Base-by-base conservation (phyloP, 2,888 invertebrate species). In the Orthonychiurus folsomi region DNA sequence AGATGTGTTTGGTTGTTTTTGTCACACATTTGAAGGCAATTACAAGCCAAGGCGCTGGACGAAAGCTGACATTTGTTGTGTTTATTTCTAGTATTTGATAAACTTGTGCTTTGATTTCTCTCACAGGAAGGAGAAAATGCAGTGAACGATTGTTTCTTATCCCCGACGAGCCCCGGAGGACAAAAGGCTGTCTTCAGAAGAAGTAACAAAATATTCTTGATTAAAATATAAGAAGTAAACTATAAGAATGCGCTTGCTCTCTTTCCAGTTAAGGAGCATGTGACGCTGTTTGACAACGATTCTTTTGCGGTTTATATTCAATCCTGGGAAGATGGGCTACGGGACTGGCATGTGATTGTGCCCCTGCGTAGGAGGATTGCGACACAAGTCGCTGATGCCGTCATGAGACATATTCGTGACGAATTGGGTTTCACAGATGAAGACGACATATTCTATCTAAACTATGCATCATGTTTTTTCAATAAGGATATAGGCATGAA, bases 271-370 rank as follows among this genome's bases (percentile, higher is more conserved):
- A 52, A 52, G n/a, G 52, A 52, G n/a, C 52, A 52, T 23, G 5
- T 52, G 52, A 52, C 52, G 52, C n/a, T 52, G 9, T 21, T 23
- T 23, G 52, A 52, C n/a, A 52, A 52, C 52, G 24, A 12, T 5
- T 12, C 5, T 21, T 52, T 52, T 23, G 52, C 24, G 3, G 52
- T 52, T 20, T 52, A 52, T 23, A 23, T 52, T 12, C 52, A 52
- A 23, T 52, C 21, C n/a, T 52, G 52, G 52, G 52, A 52, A 52
- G 52, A 52, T 52, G 52, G 52, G 20, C 52, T 52, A 5, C 5
- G 24, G 52, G 52, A 52, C 20, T 52, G 52, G 52, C 52, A 52
- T 23, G 52, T 20, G 9, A 20, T 52, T 52, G 52, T 52, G 9
- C 52, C 52, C 5, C 52, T 52, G 5, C 5, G 24, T 5, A 52